phyloP scores from a whole-genome alignment of 1,140 invertebrate species.

The Eumaeus atala region DNA sequence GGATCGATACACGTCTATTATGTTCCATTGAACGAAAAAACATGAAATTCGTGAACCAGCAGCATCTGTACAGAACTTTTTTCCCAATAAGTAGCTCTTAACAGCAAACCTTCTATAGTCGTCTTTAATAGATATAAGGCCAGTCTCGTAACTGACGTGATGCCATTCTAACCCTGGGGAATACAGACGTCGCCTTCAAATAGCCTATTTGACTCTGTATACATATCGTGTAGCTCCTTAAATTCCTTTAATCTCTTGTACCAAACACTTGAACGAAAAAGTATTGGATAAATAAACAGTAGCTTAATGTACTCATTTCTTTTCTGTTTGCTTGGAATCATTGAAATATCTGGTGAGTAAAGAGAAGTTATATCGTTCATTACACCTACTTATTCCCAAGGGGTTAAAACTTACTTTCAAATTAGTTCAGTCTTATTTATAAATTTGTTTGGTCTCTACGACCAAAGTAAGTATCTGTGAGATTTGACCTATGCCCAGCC shows the following conservation, averaged over 20 bases:
- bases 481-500: too few relatives aligned
- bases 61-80: neutral
- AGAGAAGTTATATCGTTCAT: too few relatives aligned
- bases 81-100: slow-evolving; percentile 1
- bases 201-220: slow-evolving; percentile 1
- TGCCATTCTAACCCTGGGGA: slow-evolving; percentile 2
- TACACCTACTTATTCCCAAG: too few relatives aligned
- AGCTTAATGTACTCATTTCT: neutral
- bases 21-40: neutral
- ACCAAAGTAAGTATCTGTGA: too few relatives aligned
- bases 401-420: too few relatives aligned
- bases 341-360: too few relatives aligned
- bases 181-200: slow-evolving; percentile 3
- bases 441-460: too few relatives aligned
- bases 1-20: too few relatives aligned
- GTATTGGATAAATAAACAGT: neutral
- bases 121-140: slow-evolving; percentile 5
- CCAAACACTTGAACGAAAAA: slow-evolving; percentile 5
- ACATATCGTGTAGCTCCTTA: neutral
- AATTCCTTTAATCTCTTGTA: slow-evolving; percentile 8
- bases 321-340: too few relatives aligned
- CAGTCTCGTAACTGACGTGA: neutral
- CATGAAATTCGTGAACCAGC: neutral
- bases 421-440: too few relatives aligned
- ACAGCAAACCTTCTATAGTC: neutral